These are phyloP conservation scores for Anthoptus insignis DNA, from an alignment of 2,888 invertebrate genomes.

Conservation along the genomic window DNA sequence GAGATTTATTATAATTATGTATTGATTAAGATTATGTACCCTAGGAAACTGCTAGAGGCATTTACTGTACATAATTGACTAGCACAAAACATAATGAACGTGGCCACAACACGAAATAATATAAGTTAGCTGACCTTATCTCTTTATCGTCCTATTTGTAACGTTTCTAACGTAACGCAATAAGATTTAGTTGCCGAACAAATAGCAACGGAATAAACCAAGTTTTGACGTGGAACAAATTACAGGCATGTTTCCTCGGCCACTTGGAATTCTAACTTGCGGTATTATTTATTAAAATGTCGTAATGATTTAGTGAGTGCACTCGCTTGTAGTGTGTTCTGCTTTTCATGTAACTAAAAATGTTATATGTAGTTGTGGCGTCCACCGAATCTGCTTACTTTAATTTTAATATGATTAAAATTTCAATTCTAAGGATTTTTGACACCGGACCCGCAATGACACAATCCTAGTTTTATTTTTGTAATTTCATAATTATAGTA, in stretches of 20 bases:
- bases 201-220: constrained; percentile 7
- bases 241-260: constrained; percentile 2
- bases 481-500: too few relatives aligned
- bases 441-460: too few relatives aligned
- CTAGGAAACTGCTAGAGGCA: not conserved
- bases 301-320: constrained; percentile 7
- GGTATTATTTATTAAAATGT: constrained; percentile 13
- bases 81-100: not conserved
- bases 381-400: too few relatives aligned
- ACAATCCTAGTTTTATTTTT: too few relatives aligned
- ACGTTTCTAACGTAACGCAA: not conserved
- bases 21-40: too few relatives aligned
- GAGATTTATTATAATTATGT: too few relatives aligned
- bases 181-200: not conserved
- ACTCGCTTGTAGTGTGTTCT: not conserved
- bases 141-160: not conserved
- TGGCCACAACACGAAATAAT: not conserved
- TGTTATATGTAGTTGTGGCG: too few relatives aligned
- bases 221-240: constrained; percentile 14
- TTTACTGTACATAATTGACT: too few relatives aligned
- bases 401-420: too few relatives aligned
- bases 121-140: not conserved
- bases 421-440: too few relatives aligned
- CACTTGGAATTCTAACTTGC: constrained; percentile 4
- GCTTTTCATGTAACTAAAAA: too few relatives aligned